phyloP scores from a whole-genome alignment of 92 coral and sea anemone genomes.

The Porites cylindrica region DNA sequence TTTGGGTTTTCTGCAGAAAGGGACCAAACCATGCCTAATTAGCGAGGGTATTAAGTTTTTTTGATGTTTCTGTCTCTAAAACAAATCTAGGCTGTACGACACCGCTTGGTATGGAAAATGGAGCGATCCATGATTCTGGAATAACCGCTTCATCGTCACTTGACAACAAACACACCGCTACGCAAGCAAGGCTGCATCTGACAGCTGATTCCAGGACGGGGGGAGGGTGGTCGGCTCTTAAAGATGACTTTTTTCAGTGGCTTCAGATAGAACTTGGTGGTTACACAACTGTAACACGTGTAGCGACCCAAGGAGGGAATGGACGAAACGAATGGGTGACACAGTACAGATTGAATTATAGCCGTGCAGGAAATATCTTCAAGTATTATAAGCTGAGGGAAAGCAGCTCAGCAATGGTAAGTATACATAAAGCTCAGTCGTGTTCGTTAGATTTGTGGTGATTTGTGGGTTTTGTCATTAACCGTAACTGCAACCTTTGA shows the following conservation, averaged over 20 bases:
- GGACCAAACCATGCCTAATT: background rate
- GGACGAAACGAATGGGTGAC: background rate
- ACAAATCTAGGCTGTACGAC: background rate
- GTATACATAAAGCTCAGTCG: background rate
- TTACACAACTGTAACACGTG: background rate
- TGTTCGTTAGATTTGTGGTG: background rate
- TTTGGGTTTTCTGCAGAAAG: background rate
- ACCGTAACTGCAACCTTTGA: too few relatives aligned
- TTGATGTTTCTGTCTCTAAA: background rate
- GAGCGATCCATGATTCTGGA: background rate
- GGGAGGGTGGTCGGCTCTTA: background rate
- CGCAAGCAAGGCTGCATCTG: background rate
- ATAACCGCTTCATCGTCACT: background rate
- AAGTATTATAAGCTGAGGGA: background rate
- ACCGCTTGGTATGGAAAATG: background rate
- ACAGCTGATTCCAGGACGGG: background rate
- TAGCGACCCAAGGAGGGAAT: background rate
- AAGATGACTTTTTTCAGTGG: background rate
- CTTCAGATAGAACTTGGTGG: background rate
- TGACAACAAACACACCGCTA: background rate
- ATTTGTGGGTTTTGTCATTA: too few relatives aligned
- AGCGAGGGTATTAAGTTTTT: too few relatives aligned
- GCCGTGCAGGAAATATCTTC: background rate
- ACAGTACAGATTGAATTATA: background rate
- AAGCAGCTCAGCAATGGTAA: slow-evolving; percentile 2